Conservation (phyloP, 2,113 vertebrate species). For the Dissostichus mawsoni region DNA sequence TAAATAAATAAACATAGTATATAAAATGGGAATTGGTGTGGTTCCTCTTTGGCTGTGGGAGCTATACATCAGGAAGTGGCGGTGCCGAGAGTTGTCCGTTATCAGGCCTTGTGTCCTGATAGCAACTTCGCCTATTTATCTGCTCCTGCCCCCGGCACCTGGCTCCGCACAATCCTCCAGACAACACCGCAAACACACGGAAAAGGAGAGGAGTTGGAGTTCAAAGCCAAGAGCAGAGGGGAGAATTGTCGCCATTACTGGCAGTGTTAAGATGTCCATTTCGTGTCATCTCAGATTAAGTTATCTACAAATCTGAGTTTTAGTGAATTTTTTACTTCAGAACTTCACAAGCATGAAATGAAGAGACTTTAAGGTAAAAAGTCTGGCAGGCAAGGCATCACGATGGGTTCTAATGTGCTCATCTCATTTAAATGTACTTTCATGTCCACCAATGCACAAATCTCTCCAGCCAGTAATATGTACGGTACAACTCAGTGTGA, state of each 20-base stretch:
- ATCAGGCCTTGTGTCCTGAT: slow-evolving; percentile 72
- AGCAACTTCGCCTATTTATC: slow-evolving; percentile 76
- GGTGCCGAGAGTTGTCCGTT: slow-evolving; percentile 69
- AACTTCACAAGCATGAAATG: slow-evolving; percentile 11
- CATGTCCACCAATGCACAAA: slow-evolving; percentile 14
- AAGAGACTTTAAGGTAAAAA: slow-evolving; percentile 23
- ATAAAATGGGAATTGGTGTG: slow-evolving; percentile 35
- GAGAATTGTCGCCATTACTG: slow-evolving; percentile 37
- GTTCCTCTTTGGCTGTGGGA: slow-evolving; percentile 31
- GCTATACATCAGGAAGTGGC: slow-evolving; percentile 72
- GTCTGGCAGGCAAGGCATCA: slow-evolving; percentile 4
- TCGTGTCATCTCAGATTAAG: slow-evolving; percentile 32
- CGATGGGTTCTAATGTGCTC: slow-evolving; percentile 9
- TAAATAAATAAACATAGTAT: slow-evolving; percentile 47
- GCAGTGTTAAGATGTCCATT: slow-evolving; percentile 43
- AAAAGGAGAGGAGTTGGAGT: slow-evolving; percentile 32
- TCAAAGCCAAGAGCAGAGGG: slow-evolving; percentile 47
- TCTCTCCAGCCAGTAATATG: not conserved
- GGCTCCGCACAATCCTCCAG: slow-evolving; percentile 67
- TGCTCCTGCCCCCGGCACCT: slow-evolving; percentile 64
- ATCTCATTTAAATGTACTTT: slow-evolving; percentile 37
- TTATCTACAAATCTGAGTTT: not conserved
- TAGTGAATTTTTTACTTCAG: slow-evolving; percentile 7
- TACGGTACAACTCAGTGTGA: not conserved
- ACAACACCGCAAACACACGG: slow-evolving; percentile 49